Evolutionary conservation across 1,140 invertebrate genomes (phyloP).

Genomic region (Euglossa dilemma): DNA sequence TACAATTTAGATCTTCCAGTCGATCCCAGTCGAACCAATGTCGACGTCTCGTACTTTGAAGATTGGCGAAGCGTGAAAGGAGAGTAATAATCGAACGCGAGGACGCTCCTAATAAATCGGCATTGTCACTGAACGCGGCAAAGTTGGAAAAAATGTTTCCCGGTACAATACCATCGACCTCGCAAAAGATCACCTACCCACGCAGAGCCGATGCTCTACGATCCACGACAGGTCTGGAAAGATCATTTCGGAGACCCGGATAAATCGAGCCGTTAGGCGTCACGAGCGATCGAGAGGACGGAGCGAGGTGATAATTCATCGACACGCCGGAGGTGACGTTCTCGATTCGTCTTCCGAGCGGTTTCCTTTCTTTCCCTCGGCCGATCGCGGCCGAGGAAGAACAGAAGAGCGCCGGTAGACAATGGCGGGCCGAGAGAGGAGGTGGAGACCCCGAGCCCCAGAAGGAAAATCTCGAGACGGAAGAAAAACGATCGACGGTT

Average conservation of each 20-base stretch:
- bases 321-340: constrained; percentile 45
- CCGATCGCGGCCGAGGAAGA: constrained; percentile 15
- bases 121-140: neutral
- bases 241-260: constrained; percentile 26
- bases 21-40: too few species aligned
- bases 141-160: neutral
- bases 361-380: neutral
- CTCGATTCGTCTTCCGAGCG: constrained; percentile 45
- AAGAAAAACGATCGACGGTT: constrained; percentile 38
- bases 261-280: constrained; percentile 50
- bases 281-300: constrained; percentile 15
- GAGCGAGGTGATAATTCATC: constrained; percentile 60
- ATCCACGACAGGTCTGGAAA: constrained; percentile 1
- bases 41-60: too few species aligned
- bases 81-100: neutral
- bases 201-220: neutral
- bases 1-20: too few species aligned
- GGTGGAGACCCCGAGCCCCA: constrained; percentile 3
- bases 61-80: too few species aligned
- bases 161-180: neutral
- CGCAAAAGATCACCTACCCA: neutral
- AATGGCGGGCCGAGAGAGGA: constrained; percentile 11
- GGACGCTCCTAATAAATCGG: neutral
- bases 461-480: constrained; percentile 8
- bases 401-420: constrained; percentile 29